Evolutionary conservation across 2,113 vertebrate genomes (phyloP).

Genomic region (Syngnathus typhle): DNA sequence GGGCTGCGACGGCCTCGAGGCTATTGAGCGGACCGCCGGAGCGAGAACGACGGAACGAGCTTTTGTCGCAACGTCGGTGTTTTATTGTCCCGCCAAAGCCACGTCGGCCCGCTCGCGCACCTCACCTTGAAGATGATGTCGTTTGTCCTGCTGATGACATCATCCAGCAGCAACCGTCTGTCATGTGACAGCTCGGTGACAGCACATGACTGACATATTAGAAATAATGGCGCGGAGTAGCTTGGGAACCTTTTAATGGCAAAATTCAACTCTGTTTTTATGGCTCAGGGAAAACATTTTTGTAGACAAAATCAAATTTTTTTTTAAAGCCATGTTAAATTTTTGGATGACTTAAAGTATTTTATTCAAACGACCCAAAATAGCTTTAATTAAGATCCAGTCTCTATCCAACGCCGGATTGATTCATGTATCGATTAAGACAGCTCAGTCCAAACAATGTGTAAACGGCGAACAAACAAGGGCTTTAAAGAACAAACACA

Average conservation of each 20-base stretch:
- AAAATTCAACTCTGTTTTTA: background rate
- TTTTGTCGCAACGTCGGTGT: background rate
- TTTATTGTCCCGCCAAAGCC: slow-evolving; percentile 13
- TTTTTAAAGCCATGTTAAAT: no score
- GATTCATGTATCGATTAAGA: background rate
- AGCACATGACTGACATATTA: background rate
- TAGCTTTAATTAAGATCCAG: background rate
- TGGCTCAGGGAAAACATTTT: background rate
- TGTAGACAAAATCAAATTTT: no score
- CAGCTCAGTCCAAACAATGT: background rate
- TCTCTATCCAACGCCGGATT: background rate
- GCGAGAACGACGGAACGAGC: slow-evolving; percentile 7
- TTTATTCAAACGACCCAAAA: no score
- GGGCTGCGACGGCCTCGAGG: slow-evolving; percentile 18
- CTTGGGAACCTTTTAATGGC: background rate
- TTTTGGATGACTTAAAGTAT: no score
- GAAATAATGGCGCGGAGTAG: background rate
- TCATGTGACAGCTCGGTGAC: background rate
- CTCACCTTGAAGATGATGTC: slow-evolving; percentile 10
- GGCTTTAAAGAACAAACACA: slow-evolving; percentile 7
- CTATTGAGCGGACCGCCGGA: slow-evolving; percentile 25
- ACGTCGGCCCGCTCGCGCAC: background rate
- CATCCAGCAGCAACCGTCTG: background rate
- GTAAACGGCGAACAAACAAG: background rate
- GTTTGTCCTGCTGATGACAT: slow-evolving; percentile 8